Percentiles rank a stretch among this genome's conserved stretches.
Evolutionary conservation across 2,888 invertebrate genomes (phyloP).

Genomic region (Tachystola acroxantha): DNA sequence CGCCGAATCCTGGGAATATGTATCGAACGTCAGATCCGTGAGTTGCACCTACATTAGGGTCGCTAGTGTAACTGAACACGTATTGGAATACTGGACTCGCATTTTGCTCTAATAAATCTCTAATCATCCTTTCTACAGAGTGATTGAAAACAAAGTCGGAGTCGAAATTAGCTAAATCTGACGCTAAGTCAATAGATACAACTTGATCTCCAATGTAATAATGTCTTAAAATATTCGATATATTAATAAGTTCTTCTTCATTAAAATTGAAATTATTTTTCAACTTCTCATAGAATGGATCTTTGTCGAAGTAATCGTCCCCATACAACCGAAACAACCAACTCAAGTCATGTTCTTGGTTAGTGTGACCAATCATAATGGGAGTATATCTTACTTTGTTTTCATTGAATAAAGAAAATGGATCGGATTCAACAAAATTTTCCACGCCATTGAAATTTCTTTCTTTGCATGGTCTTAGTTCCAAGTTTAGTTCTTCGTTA

Average conservation of each 20-base stretch:
- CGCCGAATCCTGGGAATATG: not conserved
- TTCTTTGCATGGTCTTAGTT: slow-evolving; percentile 57
- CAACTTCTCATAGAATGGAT: slow-evolving; percentile 6
- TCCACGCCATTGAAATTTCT: slow-evolving; percentile 55
- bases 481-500: slow-evolving; percentile 38
- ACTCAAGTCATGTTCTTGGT: slow-evolving; percentile 28
- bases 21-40: slow-evolving; percentile 1
- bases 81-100: slow-evolving; percentile 16
- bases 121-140: slow-evolving; percentile 15
- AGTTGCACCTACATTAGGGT: not conserved
- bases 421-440: slow-evolving; percentile 53
- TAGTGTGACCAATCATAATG: slow-evolving; percentile 56
- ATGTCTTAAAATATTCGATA: slow-evolving; percentile 9
- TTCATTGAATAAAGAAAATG: slow-evolving; percentile 45
- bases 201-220: slow-evolving; percentile 18
- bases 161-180: slow-evolving; percentile 12
- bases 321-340: not conserved
- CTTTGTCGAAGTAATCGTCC: slow-evolving; percentile 1
- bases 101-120: slow-evolving; percentile 11
- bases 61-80: slow-evolving; percentile 14
- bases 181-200: not conserved
- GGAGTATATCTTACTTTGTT: slow-evolving; percentile 53
- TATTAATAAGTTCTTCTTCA: slow-evolving; percentile 14
- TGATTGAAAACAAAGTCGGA: slow-evolving; percentile 18
- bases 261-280: slow-evolving; percentile 15